Conservation (phyloP, 2,888 invertebrate genomes). For the Panzeria rudis region DNA sequence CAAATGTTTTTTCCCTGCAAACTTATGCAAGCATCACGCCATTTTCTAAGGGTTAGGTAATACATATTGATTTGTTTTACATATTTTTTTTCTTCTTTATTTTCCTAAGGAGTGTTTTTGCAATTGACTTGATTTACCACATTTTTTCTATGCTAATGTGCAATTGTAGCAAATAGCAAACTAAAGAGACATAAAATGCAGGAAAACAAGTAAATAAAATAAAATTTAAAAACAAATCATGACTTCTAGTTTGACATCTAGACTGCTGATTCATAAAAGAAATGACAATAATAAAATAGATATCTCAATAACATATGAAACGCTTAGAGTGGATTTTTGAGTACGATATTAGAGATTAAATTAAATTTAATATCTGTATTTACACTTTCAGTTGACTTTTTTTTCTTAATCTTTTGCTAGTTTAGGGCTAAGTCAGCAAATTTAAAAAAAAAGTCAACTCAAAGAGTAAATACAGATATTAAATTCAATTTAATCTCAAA, state of each 20-base stretch:
- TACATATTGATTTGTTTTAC: too few species aligned
- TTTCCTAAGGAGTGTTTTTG: slow-evolving; percentile 50
- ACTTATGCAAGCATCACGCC: neutral
- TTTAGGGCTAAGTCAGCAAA: too few species aligned
- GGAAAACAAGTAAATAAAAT: neutral
- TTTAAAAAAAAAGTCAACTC: too few species aligned
- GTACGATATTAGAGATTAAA: too few species aligned
- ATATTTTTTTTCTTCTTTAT: neutral
- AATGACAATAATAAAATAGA: neutral
- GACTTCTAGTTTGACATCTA: slow-evolving; percentile 27
- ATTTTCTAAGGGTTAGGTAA: neutral
- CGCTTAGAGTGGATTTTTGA: neutral
- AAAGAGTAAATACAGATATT: too few species aligned
- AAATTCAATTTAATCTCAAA: too few species aligned
- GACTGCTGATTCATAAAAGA: neutral
- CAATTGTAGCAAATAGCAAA: neutral
- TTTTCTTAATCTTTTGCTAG: too few species aligned
- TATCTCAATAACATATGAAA: slow-evolving; percentile 19
- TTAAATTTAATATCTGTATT: too few species aligned
- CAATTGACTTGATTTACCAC: slow-evolving; percentile 60
- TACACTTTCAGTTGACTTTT: too few species aligned
- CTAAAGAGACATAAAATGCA: slow-evolving; percentile 1
- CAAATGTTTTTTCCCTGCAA: neutral
- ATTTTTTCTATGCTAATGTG: slow-evolving; percentile 52
- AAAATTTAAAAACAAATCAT: slow-evolving; percentile 36